Conservation (phyloP, 2,888 invertebrate genomes). For the Gastrophysa polygoni region DNA sequence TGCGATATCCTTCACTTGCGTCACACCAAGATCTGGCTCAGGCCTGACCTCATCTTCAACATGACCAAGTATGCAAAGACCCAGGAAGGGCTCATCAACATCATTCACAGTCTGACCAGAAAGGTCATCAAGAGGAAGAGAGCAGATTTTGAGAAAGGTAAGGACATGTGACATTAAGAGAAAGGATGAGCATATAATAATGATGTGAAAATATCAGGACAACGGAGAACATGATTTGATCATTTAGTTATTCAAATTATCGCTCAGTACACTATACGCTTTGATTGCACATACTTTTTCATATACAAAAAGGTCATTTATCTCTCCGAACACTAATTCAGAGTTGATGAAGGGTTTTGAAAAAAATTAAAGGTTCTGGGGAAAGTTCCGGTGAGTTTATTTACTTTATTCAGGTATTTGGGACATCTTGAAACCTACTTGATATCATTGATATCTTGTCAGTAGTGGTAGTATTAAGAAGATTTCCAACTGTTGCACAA, state of each 20-base stretch:
- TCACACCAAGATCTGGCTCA: constrained; percentile 79
- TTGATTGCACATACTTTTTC: constrained; percentile 15
- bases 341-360: background rate
- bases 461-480: too few species aligned
- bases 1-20: constrained; percentile 83
- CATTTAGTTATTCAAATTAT: too few species aligned
- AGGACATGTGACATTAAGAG: too few species aligned
- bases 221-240: too few species aligned
- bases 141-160: constrained; percentile 61
- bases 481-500: background rate
- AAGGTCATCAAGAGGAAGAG: constrained; percentile 72
- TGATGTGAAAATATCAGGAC: too few species aligned
- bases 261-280: constrained; percentile 14
- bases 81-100: constrained; percentile 74
- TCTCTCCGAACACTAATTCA: constrained; percentile 2
- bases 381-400: background rate
- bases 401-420: background rate
- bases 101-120: constrained; percentile 81
- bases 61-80: constrained; percentile 75
- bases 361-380: background rate
- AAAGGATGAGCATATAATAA: too few species aligned
- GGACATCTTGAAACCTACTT: background rate
- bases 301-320: constrained; percentile 17
- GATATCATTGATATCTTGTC: background rate
- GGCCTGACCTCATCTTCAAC: constrained; percentile 79